Evolutionary conservation across 2,113 vertebrate species (phyloP), one percentile per base, ranked within the genome.

Genomic region (Pholis gunnellus): DNA sequence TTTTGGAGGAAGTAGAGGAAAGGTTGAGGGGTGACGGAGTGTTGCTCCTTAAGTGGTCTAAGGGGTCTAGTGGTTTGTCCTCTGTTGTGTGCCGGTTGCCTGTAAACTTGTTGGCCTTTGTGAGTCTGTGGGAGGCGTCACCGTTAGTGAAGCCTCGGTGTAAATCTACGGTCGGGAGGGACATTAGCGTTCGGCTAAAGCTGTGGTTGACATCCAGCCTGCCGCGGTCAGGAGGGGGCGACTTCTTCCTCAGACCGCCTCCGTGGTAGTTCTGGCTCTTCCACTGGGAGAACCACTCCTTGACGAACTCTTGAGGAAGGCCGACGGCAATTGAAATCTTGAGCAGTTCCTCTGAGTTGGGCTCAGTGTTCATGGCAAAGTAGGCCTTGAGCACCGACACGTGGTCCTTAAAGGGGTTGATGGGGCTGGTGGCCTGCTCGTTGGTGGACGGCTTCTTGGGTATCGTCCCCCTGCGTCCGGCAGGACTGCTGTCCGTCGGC

Each of bases 1-100:
- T 97, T 96, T 98, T 99, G 93, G 97, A 98, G 94, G 97, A 99
- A 82, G 96, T 96, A 81, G 97, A 97, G 86, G 97, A 98, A 93
- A 99, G 97, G 94, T 99, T 99, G 94, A 99, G 96, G 87, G 98
- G 97, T 81, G 98, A 99, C 78, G 97, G 96, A 91, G 97, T 98
- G 91, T 97, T 96, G 92, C 95, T 97, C 95, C 97, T 96, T 63
- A 97, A 96, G 95, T 97, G 96, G 96, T 98, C 97, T 96, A 97
- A 92, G 42, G 87, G 54, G 38, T 93, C 90, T 52, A 88, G 81
- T 76, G 85, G 82, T 96, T 97, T 98, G 80, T 97, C 97, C 89
- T 96, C 96, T 78, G 81, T 83, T 66, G 88, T 88, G 76, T 95
- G 95, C 91, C 96, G 96, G 82, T 96, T 95, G 94, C 94, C 95